Conservation (phyloP, 2,113 vertebrate species). For the Paratilapia polleni region DNA sequence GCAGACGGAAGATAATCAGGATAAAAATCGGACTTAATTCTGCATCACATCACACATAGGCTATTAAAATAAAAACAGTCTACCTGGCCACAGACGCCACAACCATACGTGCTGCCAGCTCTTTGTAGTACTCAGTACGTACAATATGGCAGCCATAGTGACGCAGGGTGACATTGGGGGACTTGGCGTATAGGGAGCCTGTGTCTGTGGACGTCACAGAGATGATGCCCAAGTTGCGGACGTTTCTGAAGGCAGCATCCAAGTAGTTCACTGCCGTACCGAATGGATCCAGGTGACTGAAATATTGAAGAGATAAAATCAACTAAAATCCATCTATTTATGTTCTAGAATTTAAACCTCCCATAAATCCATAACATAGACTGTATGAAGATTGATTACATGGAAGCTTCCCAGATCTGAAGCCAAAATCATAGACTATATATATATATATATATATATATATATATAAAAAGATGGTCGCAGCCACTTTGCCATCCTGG, state of each 20-base stretch:
- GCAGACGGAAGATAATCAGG: neutral
- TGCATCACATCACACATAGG: neutral
- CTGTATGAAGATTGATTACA: neutral
- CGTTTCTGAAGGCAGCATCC: slow-evolving; percentile 94
- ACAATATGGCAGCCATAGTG: slow-evolving; percentile 93
- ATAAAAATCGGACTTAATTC: neutral
- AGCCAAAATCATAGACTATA: neutral
- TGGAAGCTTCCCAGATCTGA: neutral
- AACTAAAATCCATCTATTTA: no score
- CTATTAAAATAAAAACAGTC: neutral
- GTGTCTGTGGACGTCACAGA: slow-evolving; percentile 95
- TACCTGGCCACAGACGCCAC: slow-evolving; percentile 91
- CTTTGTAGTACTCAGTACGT: slow-evolving; percentile 95
- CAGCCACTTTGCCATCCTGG: neutral
- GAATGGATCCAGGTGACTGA: slow-evolving; percentile 94
- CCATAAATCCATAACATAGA: neutral
- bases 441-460: no score
- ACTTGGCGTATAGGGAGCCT: slow-evolving; percentile 93
- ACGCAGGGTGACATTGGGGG: slow-evolving; percentile 89
- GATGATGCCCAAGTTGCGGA: slow-evolving; percentile 93
- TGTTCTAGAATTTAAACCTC: neutral
- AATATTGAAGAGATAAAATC: neutral
- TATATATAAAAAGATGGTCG: neutral
- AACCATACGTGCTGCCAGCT: slow-evolving; percentile 91
- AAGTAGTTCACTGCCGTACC: slow-evolving; percentile 94